Conservation (phyloP, 2,113 vertebrate genomes). For the Ciconia maguari region DNA sequence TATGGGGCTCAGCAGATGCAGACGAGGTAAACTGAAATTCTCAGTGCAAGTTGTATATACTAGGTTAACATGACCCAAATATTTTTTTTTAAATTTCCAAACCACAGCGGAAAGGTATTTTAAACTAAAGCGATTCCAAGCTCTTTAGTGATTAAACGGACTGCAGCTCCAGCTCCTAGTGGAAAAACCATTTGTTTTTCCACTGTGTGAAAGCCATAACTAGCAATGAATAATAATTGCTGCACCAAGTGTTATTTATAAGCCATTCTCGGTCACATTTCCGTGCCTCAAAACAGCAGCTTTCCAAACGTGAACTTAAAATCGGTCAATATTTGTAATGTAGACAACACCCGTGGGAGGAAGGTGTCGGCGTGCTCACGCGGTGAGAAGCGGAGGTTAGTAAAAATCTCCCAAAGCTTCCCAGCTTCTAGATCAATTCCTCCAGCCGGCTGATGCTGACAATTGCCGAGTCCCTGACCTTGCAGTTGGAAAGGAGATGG, state of each 20-base stretch:
- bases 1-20: background rate
- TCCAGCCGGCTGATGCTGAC: conserved; percentile 69
- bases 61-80: conserved; percentile 55
- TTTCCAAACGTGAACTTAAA: conserved; percentile 48
- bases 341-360: conserved; percentile 30
- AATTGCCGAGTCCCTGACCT: conserved; percentile 72
- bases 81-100: conserved; percentile 8
- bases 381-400: background rate
- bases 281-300: conserved; percentile 29
- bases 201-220: conserved; percentile 59
- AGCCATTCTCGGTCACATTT: conserved; percentile 49
- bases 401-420: conserved; percentile 50
- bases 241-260: conserved; percentile 50
- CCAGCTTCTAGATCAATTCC: conserved; percentile 57
- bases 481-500: conserved; percentile 73
- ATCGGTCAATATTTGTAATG: conserved; percentile 52
- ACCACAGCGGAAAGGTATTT: conserved; percentile 50
- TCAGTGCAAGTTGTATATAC: background rate
- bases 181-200: conserved; percentile 67
- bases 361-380: background rate
- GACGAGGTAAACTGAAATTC: background rate
- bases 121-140: conserved; percentile 53
- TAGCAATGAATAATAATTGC: conserved; percentile 64
- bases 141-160: conserved; percentile 47
- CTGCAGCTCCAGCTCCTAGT: conserved; percentile 37